Base-by-base conservation (phyloP, 2,888 invertebrate species). In the Synanthedon myopaeformis region DNA sequence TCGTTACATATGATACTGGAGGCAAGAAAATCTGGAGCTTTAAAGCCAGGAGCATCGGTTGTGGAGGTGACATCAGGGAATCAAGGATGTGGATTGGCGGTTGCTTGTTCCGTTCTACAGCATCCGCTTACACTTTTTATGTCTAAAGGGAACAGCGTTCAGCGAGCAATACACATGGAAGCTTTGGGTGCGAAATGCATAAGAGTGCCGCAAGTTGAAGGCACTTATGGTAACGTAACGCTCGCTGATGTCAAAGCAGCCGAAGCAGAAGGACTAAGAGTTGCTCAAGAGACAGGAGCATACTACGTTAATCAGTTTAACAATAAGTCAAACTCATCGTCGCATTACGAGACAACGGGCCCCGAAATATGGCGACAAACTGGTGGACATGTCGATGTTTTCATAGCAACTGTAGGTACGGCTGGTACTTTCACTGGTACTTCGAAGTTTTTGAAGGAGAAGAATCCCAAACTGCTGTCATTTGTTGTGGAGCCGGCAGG, bases 321-420 rank as follows among this genome's bases (percentile, higher is more conserved):
- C 55, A 86, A 86, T 52, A 62, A 69, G 0, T 71, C 66, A 0
- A 86, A 86, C 55, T 62, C 75, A 2, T 63, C 70, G 0, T 68
- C 86, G 0, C 86, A 87, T 64, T 87, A 86, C 59, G 56, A 65
- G n/a, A 73, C 76, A 1, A 87, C 87, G 1, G 86, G 87, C 0
- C 87, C 86, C 1, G 86, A 87, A 61, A 86, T 87, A 58, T 87
- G 86, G 86, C 72, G 64, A 52, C 86, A 87, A 57, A 82, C 85
- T 4, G 86, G 86, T 10, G 76, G 82, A 17, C 81, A 61, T 3
- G 74, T 87, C 2, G 84, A 87, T 52, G 86, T 74, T 1, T 86
- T 85, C 54, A 68, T 86, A 10, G 82, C 82, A 0, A 74, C 83
- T 3, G 80, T 86, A 1, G 86, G 86, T 1, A 87, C 86, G 0